Base-by-base conservation (phyloP, 1,140 invertebrate genomes). In the Aphis gossypii region DNA sequence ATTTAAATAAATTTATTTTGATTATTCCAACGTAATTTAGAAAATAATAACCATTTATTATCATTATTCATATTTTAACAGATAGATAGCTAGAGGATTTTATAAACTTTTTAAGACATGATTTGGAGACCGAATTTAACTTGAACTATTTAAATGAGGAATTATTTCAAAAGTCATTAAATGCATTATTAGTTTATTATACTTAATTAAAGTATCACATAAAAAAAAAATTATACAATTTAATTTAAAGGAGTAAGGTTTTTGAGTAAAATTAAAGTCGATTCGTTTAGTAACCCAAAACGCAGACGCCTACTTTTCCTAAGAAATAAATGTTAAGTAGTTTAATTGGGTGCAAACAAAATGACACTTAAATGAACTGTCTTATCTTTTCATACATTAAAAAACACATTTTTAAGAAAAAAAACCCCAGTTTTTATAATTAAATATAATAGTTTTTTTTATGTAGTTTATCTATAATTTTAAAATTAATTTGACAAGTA, bases 381-480 rank as follows among this genome's bases (percentile, higher is more conserved):
- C 21, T 87, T 48, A n/a, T 46, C 21, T 48, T 48, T 48, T 48
- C n/a, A 11, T 87, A n/a, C 5, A n/a, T 87, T 48, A 87, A 87
- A 2, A 48, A 87, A n/a, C 44, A n/a, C 84, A 87, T 87, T 87
- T 87, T 87, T 20, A 25, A 30, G 41, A 44, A 86, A 18, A 44
- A 44, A 86, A 86, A 44, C 11, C 4, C 23, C 44, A 8, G 83
- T 46, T 86, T 46, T 5, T 5, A 46, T n/a, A 87, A 87, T 87
- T 87, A 87, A 87, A 48, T 87, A 48, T n/a, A 3, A 46, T 48
- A 30, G 41, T 87, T 18, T 25, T 46, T 30, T 25, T 86, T 86
- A 87, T 87, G 44, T 20, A 48, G 21, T 87, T n/a, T 87, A 48
- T 87, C 44, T 48, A n/a, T 87, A 87, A 20, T 87, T 87, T 87